Conservation (phyloP, 2,113 vertebrate genomes). For the Toxotes jaculatrix region DNA sequence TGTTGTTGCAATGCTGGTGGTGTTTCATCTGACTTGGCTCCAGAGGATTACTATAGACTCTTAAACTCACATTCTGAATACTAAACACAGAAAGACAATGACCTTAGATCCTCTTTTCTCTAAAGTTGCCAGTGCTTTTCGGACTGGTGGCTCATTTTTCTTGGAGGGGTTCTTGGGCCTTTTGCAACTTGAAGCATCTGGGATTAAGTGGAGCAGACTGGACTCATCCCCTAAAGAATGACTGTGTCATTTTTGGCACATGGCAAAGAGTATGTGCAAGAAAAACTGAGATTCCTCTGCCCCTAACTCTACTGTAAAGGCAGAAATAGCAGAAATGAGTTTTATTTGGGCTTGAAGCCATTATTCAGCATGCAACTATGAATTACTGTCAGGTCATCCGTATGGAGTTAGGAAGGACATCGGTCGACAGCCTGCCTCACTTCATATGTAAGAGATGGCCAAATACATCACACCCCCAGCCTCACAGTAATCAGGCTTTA, state of each 20-base stretch:
- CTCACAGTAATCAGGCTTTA: constrained; percentile 56
- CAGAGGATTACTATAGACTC: constrained; percentile 67
- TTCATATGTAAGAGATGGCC: constrained; percentile 44
- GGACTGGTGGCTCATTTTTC: constrained; percentile 25
- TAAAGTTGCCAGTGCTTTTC: constrained; percentile 47
- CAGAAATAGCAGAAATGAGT: constrained; percentile 20
- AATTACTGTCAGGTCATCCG: constrained; percentile 32
- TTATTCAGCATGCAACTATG: constrained; percentile 28
- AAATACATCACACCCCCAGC: constrained; percentile 55
- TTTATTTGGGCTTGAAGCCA: constrained; percentile 24
- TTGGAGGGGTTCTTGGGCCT: constrained; percentile 36
- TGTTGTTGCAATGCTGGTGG: constrained; percentile 72
- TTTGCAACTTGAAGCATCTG: constrained; percentile 27
- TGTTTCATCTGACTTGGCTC: constrained; percentile 66
- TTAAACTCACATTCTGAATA: constrained; percentile 65
- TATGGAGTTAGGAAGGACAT: constrained; percentile 35
- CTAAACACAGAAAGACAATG: constrained; percentile 66
- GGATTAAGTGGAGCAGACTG: constrained; percentile 27
- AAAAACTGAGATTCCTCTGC: not conserved
- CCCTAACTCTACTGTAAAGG: not conserved
- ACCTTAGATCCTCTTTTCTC: constrained; percentile 61
- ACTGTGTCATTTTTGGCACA: not conserved
- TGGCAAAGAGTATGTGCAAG: not conserved
- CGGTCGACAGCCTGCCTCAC: constrained; percentile 56
- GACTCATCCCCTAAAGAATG: not conserved